Evolutionary conservation across 2,797 vertebrate genomes (phyloP), one percentile per base, ranked within the genome.

Genomic region (Phoxinus dragarum): DNA sequence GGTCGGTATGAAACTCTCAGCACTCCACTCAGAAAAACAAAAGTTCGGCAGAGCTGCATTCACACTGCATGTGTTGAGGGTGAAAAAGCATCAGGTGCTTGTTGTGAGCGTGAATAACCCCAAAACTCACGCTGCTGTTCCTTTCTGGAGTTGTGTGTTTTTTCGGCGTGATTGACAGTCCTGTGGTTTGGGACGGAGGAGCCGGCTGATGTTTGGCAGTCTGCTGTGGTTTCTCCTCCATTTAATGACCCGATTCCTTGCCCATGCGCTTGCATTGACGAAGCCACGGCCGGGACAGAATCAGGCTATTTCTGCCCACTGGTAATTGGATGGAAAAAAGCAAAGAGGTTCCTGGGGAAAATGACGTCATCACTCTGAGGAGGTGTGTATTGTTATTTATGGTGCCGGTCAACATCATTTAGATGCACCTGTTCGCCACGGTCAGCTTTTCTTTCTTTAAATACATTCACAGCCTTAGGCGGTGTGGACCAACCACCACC

Each of bases 291-390:
- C 80, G 21, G 77, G 78, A 81, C 81, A 81, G 84, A 87, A 84
- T 78, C 68, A 75, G 81, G 86, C 82, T 86, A 80, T 87, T 87
- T 85, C 85, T 88, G 84, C 81, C 82, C 82, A 73, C 74, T 75
- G 34, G 82, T 80, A 85, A 90, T 87, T 91, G 89, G 80, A 86
- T 84, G 68, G n/a, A 89, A 90, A 16, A 89, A 82, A 73, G 75
- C 69, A 74, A 88, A 78, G 76, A 84, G 85, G 75, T 66, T 88
- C 54, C 38, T 88, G 82, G 78, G 80, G 78, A 80, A 87, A 80
- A 85, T 88, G 68, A 87, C 87, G 90, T 27, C 34, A 86, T 84
- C 64, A 74, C 84, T 86, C 85, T 85, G 76, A 89, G 80, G 85
- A 89, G 78, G 66, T 87, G 54, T 86, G 68, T 49, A 27, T n/a